Evolutionary conservation across 2,113 vertebrate species (phyloP).

Genomic region (Callorhinus ursinus): DNA sequence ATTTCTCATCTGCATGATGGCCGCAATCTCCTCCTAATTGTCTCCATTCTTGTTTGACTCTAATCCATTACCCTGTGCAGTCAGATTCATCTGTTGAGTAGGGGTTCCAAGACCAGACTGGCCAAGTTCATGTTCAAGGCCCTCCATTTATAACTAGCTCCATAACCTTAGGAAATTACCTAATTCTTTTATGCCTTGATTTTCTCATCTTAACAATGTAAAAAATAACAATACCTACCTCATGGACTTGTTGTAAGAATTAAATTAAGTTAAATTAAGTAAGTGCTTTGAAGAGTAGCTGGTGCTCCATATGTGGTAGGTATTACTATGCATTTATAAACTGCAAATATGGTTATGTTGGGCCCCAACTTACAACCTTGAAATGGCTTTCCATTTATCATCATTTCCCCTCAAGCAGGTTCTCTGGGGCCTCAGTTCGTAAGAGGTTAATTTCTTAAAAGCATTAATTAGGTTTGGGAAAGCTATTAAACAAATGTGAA

Average conservation of each 20-base stretch:
- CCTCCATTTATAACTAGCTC: neutral
- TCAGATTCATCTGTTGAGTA: neutral
- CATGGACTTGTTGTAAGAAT: neutral
- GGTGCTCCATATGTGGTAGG: neutral
- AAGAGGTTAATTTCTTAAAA: neutral
- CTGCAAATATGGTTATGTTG: neutral
- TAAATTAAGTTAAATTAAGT: neutral
- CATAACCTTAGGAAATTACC: neutral
- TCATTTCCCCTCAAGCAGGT: neutral
- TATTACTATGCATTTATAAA: neutral
- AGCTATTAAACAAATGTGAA: conserved; percentile 6
- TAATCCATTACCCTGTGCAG: neutral
- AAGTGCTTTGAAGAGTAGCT: neutral
- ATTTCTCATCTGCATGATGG: neutral
- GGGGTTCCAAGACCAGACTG: neutral
- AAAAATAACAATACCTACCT: neutral
- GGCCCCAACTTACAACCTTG: neutral
- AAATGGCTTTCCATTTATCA: neutral
- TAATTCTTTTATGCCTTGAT: neutral
- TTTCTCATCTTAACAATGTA: neutral
- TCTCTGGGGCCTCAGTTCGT: neutral
- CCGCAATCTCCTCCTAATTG: neutral
- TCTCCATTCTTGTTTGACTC: neutral
- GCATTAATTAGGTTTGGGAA: neutral
- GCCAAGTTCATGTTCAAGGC: neutral